phyloP scores from a whole-genome alignment of 1,140 invertebrate species.

The Wiebesia pumilae region DNA sequence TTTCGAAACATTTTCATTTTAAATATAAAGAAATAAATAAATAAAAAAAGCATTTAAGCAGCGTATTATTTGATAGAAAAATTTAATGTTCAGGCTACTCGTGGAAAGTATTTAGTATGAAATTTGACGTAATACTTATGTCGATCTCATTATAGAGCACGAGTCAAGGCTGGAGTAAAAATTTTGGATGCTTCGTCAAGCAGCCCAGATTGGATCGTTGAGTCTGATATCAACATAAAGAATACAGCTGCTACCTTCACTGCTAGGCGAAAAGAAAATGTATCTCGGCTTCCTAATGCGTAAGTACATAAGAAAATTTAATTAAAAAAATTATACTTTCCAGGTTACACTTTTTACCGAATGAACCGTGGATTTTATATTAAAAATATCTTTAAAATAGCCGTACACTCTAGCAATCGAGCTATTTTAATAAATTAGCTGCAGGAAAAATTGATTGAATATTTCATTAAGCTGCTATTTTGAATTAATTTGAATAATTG shows the following conservation, averaged over 20 bases:
- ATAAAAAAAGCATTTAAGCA: too few relatives aligned
- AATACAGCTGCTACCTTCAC: constrained; percentile 91
- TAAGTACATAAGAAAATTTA: constrained; percentile 56
- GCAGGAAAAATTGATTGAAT: too few relatives aligned
- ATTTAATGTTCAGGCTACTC: background rate
- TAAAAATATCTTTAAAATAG: too few relatives aligned
- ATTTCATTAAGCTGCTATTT: too few relatives aligned
- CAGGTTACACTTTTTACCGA: constrained; percentile 43
- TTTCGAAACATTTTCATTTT: too few relatives aligned
- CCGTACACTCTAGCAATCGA: too few relatives aligned
- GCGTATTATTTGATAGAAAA: background rate
- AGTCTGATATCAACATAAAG: constrained; percentile 87
- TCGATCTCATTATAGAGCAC: constrained; percentile 79
- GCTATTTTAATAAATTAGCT: too few relatives aligned
- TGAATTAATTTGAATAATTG: too few relatives aligned
- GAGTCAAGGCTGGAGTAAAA: constrained; percentile 89
- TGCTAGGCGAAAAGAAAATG: constrained; percentile 81
- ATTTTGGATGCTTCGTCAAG: constrained; percentile 87
- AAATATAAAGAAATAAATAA: too few relatives aligned
- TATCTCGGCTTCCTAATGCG: constrained; percentile 63
- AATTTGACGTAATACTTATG: constrained; percentile 27
- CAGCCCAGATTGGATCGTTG: constrained; percentile 87
- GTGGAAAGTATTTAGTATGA: background rate
- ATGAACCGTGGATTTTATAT: too few relatives aligned
- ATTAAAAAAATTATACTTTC: constrained; percentile 41